Percentiles rank a stretch among this genome's conserved stretches.
Evolutionary conservation across 2,888 invertebrate species (phyloP).

Genomic region (Eupelmus urozonus): DNA sequence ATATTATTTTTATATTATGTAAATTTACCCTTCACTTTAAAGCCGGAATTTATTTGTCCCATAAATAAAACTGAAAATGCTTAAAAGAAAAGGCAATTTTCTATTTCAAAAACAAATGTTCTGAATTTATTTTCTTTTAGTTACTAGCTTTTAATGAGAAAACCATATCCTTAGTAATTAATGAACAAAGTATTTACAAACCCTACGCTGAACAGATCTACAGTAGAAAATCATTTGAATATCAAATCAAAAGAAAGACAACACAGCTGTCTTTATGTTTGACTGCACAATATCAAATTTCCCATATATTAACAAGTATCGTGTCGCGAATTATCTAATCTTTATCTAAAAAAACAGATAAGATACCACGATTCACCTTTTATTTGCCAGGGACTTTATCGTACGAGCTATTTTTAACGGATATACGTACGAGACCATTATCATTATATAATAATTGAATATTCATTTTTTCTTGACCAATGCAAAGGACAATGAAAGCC

Average conservation of each 20-base stretch:
- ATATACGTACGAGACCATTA: background rate
- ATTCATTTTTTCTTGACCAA: background rate
- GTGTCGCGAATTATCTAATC: constrained; percentile 11
- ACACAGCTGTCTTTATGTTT: too few relatives aligned
- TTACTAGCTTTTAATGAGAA: too few relatives aligned
- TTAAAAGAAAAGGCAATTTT: too few relatives aligned
- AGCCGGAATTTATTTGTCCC: constrained; percentile 11
- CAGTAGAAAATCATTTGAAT: too few relatives aligned
- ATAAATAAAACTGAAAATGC: too few relatives aligned
- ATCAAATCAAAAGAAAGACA: too few relatives aligned
- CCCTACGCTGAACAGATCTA: too few relatives aligned
- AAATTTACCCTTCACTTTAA: constrained; percentile 3
- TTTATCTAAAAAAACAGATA: background rate
- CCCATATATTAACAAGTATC: too few relatives aligned
- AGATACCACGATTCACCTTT: constrained; percentile 13
- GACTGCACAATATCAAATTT: too few relatives aligned
- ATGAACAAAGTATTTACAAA: too few relatives aligned
- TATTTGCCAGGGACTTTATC: constrained; percentile 4
- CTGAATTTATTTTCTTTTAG: too few relatives aligned
- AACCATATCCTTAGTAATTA: too few relatives aligned
- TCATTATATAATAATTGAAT: constrained; percentile 19
- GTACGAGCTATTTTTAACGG: constrained; percentile 26
- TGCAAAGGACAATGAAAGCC: background rate
- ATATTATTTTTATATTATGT: background rate
- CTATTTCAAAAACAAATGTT: background rate